Percentiles rank a stretch among this genome's conserved stretches.
These are phyloP conservation scores for Caenorhabditis inopinata DNA, from an alignment of 1,140 invertebrate species.

Conservation along the genomic window DNA sequence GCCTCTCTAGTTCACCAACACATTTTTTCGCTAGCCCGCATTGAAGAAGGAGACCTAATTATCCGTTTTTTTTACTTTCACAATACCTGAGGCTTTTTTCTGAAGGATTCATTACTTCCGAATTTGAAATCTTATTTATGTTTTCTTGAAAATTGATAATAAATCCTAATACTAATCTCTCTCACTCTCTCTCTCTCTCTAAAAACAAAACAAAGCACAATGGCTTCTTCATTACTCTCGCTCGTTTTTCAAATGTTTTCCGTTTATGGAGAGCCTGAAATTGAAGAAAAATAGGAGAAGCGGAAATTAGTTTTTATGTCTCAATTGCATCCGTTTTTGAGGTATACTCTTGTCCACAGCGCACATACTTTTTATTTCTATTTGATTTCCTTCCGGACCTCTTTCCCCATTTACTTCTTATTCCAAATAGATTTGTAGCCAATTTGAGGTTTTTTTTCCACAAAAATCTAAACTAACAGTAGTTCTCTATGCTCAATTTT, in stretches of 20 bases:
- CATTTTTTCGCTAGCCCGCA: too few species aligned
- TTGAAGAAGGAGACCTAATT: too few species aligned
- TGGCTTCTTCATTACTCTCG: background rate
- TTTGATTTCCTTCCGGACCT: slow-evolving; percentile 29
- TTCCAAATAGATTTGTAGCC: background rate
- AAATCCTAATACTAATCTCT: background rate
- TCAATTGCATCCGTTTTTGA: slow-evolving; percentile 31
- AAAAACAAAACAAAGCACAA: background rate
- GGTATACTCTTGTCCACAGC: background rate
- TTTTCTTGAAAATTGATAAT: background rate
- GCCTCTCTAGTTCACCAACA: too few species aligned
- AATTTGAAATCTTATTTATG: background rate
- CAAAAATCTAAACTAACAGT: too few species aligned
- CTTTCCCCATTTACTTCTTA: background rate
- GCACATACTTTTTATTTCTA: background rate
- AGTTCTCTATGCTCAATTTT: too few species aligned
- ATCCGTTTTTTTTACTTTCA: too few species aligned
- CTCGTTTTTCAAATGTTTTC: background rate
- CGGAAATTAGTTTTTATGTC: slow-evolving; percentile 29
- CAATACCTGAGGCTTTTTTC: too few species aligned
- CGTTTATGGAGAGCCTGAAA: background rate
- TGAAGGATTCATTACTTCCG: too few species aligned
- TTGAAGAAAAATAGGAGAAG: background rate
- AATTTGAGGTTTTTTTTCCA: background rate
- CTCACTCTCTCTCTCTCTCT: too few species aligned